A percentile compares a stretch with the other conserved stretches of the same genome.
Conservation (phyloP, 2,113 vertebrate species). For the Cichladusa arquata region DNA sequence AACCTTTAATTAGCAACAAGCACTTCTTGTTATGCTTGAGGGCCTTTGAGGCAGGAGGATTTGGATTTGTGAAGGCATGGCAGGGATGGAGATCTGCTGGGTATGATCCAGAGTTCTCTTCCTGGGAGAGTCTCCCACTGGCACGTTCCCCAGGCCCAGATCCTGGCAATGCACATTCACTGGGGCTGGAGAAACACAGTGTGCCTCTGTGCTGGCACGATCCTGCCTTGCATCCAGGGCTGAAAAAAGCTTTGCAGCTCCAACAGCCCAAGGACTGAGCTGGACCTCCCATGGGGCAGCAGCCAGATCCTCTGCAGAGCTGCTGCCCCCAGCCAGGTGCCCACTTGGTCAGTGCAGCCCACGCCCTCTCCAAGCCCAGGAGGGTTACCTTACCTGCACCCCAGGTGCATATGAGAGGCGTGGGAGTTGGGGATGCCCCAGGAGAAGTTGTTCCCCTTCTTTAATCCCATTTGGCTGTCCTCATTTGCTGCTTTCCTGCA, state of each 20-base stretch:
- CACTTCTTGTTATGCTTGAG: background rate
- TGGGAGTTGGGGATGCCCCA: background rate
- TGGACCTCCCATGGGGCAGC: background rate
- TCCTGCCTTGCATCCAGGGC: background rate
- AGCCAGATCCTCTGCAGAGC: background rate
- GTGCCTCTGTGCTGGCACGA: background rate
- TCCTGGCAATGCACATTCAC: background rate
- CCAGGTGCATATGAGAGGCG: fast-evolving
- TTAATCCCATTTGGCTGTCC: background rate
- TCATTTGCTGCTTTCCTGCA: background rate
- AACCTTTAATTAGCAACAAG: background rate
- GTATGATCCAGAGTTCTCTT: background rate
- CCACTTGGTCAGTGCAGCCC: fast-evolving
- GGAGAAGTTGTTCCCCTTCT: background rate
- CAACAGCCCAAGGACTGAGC: background rate
- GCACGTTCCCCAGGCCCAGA: fast-evolving
- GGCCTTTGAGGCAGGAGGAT: background rate
- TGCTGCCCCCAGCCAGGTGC: fast-evolving
- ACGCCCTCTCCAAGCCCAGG: fast-evolving
- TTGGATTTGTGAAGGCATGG: background rate
- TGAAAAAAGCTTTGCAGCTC: background rate
- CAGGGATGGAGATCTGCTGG: background rate
- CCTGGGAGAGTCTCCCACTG: fast-evolving
- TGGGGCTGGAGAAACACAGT: background rate
- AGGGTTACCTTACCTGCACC: background rate